Percentiles rank a stretch among this genome's conserved stretches.
Conservation (phyloP, 2,888 invertebrate genomes). For the Microctonus hyperodae region DNA sequence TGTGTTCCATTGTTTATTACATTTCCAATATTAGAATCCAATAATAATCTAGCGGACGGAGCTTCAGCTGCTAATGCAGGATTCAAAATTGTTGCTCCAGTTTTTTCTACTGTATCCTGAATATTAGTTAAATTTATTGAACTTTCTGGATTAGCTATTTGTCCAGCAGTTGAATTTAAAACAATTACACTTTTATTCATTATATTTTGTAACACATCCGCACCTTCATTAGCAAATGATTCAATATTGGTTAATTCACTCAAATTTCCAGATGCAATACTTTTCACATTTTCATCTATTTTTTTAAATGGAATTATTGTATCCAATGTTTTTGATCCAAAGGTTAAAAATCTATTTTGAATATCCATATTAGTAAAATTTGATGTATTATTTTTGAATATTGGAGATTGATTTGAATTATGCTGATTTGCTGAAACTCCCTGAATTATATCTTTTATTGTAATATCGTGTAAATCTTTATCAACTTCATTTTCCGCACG, state of each 20-base stretch:
- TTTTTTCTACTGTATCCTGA: background rate
- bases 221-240: background rate
- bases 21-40: background rate
- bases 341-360: background rate
- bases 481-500: background rate
- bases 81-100: background rate
- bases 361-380: background rate
- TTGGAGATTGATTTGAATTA: background rate
- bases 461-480: constrained; percentile 12
- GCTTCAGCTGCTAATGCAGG: background rate
- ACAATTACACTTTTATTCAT: background rate
- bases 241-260: background rate
- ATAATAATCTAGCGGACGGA: background rate
- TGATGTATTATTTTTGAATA: background rate
- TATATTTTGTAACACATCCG: background rate
- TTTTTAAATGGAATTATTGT: background rate
- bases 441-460: constrained; percentile 2
- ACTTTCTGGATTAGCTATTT: background rate
- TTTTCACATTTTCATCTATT: background rate
- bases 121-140: background rate
- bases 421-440: background rate
- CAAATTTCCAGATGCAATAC: background rate
- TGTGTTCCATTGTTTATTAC: background rate
- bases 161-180: background rate
- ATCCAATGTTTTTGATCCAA: background rate